Evolutionary conservation across 2,113 vertebrate species (phyloP), one percentile per base, ranked within the genome.

Genomic region (Ictidomys tridecemlineatus): DNA sequence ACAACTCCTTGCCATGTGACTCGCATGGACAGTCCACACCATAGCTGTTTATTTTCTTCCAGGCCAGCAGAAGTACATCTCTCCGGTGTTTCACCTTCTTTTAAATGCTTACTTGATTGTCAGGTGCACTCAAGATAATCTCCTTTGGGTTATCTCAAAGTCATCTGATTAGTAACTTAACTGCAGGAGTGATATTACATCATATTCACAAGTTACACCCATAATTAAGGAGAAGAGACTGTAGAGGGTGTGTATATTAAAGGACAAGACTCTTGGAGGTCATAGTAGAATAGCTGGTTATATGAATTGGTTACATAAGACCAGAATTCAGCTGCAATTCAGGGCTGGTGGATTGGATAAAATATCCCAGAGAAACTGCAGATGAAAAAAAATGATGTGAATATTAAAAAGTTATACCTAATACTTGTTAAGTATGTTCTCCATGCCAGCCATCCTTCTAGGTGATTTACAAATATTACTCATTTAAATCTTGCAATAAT

Each of bases 61-160:
- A 85, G 74, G 39, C 9, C 67, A 80, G 65, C 2, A 51, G 51
- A 5, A 92, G 34, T 0, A 30, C 16, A 67, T 37, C 4, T 77
- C 48, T 80, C 70, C 90, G 56, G 86, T 67, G 26, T 37, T 86
- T 94, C 7, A 30, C 20, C 11, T 92, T 84, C 58, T 79, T 61
- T 91, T 20, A 93, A 76, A 94, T 84, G 45, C 45, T 92, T 70
- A 45, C 45, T 80, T 77, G 87, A 91, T 87, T 70, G 13, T 70
- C 42, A 91, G 80, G 37, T 28, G 37, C 45, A 32, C 5, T 34
- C 63, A 24, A 72, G 53, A 76, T 80, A 83, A 76, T 37, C 58
- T 77, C 24, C 13, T 85, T 89, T 93, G 74, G 56, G 65, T 67
- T 67, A 39, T n/a, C 51, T 85, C 72, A 65, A 61, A 53, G 32